phyloP scores from a whole-genome alignment of 2,888 invertebrate species.

The Rhynchonema sp. region DNA sequence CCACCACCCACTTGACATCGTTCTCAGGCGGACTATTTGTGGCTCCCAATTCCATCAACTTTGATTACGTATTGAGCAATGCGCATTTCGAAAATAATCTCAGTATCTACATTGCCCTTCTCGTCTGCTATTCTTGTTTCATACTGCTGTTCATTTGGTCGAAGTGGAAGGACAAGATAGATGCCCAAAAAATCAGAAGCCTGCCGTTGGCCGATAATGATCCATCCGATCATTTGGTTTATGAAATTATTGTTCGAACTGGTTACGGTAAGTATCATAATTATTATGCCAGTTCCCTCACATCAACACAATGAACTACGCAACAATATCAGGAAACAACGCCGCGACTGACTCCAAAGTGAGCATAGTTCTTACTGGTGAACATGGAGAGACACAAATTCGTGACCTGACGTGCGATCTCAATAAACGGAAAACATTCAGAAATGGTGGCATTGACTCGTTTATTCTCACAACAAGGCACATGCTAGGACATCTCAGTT shows the following conservation, averaged over 20 bases:
- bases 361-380: conserved; percentile 19
- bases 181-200: conserved; percentile 18
- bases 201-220: conserved; percentile 27
- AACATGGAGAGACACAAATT: conserved; percentile 23
- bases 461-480: conserved; percentile 23
- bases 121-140: conserved; percentile 28
- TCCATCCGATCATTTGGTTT: conserved; percentile 26
- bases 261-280: conserved; percentile 17
- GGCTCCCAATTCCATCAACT: conserved; percentile 35
- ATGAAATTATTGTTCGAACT: conserved; percentile 28
- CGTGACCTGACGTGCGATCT: conserved; percentile 11
- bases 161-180: conserved; percentile 28
- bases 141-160: conserved; percentile 32
- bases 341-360: too few relatives aligned
- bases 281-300: too few relatives aligned
- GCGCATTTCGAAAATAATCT: conserved; percentile 32
- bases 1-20: conserved; percentile 31
- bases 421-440: conserved; percentile 21
- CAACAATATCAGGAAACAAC: too few relatives aligned
- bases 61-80: conserved; percentile 34
- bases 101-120: conserved; percentile 33
- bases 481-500: too few relatives aligned
- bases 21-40: conserved; percentile 35
- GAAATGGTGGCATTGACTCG: conserved; percentile 21
- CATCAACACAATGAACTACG: too few relatives aligned